phyloP scores from a whole-genome alignment of 2,888 invertebrate species.

The Galeruca laticollis region DNA sequence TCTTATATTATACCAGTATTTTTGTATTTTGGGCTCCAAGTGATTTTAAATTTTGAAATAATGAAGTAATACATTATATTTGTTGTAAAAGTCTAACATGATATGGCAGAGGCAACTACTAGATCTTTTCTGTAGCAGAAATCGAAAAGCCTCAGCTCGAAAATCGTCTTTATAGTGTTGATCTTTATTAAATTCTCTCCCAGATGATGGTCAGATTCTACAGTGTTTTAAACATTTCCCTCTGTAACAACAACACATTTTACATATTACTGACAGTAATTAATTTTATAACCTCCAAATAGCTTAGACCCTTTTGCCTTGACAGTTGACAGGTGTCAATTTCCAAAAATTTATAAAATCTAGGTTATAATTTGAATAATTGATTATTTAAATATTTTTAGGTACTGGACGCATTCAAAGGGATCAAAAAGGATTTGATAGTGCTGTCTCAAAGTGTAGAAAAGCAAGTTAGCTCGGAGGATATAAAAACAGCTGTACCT shows the following conservation, averaged over 20 bases:
- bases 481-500: conserved; percentile 27
- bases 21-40: too few species aligned
- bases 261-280: too few species aligned
- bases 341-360: too few species aligned
- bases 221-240: conserved; percentile 24
- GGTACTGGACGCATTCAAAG: conserved; percentile 39
- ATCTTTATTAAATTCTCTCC: conserved; percentile 60
- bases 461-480: conserved; percentile 21
- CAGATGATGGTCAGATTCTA: conserved; percentile 10
- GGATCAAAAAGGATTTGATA: conserved; percentile 32
- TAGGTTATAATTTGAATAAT: too few species aligned
- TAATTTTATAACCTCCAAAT: too few species aligned
- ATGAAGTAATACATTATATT: background rate
- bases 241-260: too few species aligned
- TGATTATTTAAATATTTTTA: conserved; percentile 29
- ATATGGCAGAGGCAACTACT: conserved; percentile 78
- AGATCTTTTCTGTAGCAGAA: conserved; percentile 67
- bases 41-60: too few species aligned
- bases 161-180: conserved; percentile 80
- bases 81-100: conserved; percentile 68
- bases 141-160: conserved; percentile 82
- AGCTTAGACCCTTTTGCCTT: too few species aligned
- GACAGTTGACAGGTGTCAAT: too few species aligned
- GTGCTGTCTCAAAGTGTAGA: conserved; percentile 32
- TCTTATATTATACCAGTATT: too few species aligned